Conservation (phyloP, 2,888 invertebrate genomes). For the Herminia tarsipennalis region DNA sequence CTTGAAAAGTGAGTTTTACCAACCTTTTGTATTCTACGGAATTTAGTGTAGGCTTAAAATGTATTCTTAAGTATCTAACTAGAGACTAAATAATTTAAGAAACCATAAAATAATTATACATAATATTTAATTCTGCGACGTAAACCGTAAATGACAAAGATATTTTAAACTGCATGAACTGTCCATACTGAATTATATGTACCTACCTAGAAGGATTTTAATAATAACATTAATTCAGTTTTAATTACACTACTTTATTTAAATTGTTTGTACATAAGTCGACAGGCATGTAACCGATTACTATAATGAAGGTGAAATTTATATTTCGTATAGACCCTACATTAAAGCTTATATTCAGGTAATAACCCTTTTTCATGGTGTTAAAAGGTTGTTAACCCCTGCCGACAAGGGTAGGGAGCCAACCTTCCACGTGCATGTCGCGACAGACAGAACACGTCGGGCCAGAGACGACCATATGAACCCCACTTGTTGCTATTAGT, state of each 20-base stretch:
- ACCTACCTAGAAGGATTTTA: too few relatives aligned
- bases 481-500: constrained; percentile 69
- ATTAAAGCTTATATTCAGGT: constrained; percentile 43
- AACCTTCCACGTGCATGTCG: constrained; percentile 55
- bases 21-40: constrained; percentile 5
- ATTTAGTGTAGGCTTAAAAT: too few relatives aligned
- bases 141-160: too few relatives aligned
- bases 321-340: constrained; percentile 17
- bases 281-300: constrained; percentile 8
- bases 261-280: constrained; percentile 18
- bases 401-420: constrained; percentile 47
- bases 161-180: too few relatives aligned
- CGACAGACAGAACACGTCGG: constrained; percentile 14
- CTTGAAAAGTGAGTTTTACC: constrained; percentile 3
- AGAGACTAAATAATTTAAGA: too few relatives aligned
- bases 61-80: too few relatives aligned
- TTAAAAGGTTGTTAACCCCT: constrained; percentile 70
- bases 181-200: too few relatives aligned
- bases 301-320: constrained; percentile 20
- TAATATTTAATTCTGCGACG: too few relatives aligned
- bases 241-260: too few relatives aligned
- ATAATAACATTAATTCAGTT: too few relatives aligned
- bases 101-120: too few relatives aligned
- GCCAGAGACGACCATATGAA: constrained; percentile 46
- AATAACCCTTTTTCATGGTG: constrained; percentile 47